A percentile compares a stretch with the other conserved stretches of the same genome.
Evolutionary conservation across 2,113 vertebrate genomes (phyloP).

Genomic region (Tachycineta bicolor): DNA sequence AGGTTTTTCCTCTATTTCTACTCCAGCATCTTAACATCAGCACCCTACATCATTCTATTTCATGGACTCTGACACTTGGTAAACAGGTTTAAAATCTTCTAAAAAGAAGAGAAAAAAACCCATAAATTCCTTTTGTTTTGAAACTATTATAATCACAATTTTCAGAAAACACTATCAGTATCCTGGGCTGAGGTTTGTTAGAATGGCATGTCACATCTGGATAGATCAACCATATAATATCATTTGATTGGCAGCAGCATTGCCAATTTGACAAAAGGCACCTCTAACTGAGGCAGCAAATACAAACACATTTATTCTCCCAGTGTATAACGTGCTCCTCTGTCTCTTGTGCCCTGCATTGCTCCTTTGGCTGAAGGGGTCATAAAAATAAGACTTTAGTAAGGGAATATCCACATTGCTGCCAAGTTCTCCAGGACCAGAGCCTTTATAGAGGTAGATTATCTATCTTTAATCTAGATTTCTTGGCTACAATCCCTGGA

Average conservation of each 20-base stretch:
- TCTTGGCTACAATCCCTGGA: neutral
- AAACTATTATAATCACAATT: slow-evolving; percentile 16
- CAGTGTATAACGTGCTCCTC: neutral
- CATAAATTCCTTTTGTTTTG: slow-evolving; percentile 33
- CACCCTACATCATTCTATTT: slow-evolving; percentile 48
- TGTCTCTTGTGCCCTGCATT: neutral
- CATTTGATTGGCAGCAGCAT: neutral
- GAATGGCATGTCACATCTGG: slow-evolving; percentile 33
- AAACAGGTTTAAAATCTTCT: slow-evolving; percentile 56
- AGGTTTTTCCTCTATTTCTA: slow-evolving; percentile 47
- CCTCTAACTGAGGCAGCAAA: neutral
- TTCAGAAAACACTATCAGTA: slow-evolving; percentile 6
- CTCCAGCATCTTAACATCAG: slow-evolving; percentile 49
- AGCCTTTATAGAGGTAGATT: neutral
- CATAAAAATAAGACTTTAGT: neutral
- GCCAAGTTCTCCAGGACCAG: neutral
- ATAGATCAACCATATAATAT: slow-evolving; percentile 24
- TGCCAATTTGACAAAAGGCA: neutral
- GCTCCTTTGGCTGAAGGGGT: neutral
- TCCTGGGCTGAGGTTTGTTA: neutral
- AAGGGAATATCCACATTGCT: neutral
- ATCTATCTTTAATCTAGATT: neutral
- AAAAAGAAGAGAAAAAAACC: neutral
- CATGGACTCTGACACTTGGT: slow-evolving; percentile 40
- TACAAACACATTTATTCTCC: neutral